Percentiles rank a stretch among this genome's conserved stretches.
Conservation (phyloP, 2,797 vertebrate species). For the Percopsis omiscomaycus region DNA sequence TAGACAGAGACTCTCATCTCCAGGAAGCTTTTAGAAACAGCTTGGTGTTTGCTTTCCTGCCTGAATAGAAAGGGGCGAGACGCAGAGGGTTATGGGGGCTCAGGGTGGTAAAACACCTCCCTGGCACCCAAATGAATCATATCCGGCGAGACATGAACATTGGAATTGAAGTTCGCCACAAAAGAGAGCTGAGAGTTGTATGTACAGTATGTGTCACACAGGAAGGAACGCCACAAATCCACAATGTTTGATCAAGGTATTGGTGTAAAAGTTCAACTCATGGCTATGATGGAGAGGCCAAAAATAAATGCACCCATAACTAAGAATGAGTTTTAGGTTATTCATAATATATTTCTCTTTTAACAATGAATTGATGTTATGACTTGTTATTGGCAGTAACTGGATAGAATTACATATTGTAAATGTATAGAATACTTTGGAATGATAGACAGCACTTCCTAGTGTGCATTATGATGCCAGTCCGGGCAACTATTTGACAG, state of each 20-base stretch:
- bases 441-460: background rate
- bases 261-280: conserved; percentile 33
- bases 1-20: conserved; percentile 22
- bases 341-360: background rate
- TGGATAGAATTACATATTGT: background rate
- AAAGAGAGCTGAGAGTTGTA: conserved; percentile 33
- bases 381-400: conserved; percentile 6
- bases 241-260: conserved; percentile 40
- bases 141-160: conserved; percentile 39
- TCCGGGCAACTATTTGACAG: background rate
- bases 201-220: conserved; percentile 49
- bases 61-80: conserved; percentile 54
- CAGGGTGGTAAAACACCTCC: conserved; percentile 49
- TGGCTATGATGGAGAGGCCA: conserved; percentile 5
- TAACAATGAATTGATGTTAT: background rate
- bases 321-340: background rate
- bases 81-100: conserved; percentile 32
- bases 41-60: conserved; percentile 62
- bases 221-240: conserved; percentile 53
- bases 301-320: conserved; percentile 15
- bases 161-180: conserved; percentile 45
- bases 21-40: conserved; percentile 59
- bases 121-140: conserved; percentile 55
- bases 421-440: background rate
- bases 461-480: conserved; percentile 1